Base-by-base conservation (phyloP, 2,797 vertebrate genomes). In the Triplophysa bombifrons region DNA sequence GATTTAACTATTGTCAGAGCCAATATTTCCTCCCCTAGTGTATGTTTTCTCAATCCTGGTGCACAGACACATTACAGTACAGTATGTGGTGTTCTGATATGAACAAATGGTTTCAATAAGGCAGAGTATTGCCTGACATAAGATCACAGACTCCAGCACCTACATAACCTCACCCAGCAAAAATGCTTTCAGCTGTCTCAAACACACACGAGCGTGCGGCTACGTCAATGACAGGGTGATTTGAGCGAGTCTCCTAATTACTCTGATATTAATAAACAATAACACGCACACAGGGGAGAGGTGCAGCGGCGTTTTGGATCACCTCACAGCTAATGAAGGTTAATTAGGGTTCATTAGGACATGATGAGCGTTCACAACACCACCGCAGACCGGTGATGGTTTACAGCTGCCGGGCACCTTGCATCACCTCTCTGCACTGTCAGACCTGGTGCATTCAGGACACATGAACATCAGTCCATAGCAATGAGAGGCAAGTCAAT, bases 321-420 rank as follows among this genome's bases (percentile, higher is more conserved):
- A 85, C 78, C 81, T 84, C 78, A 51, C 64, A 60, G 83, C 85
- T 88, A 88, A 90, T 88, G 87, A 88, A 90, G 88, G 86, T 90
- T 90, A 88, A 90, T 90, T 85, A 88, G 83, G 81, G 85, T 87
- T 86, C 84, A 86, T 85, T 85, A 83, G 81, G 84, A 85, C 82
- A 85, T 84, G 80, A 83, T 82, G 80, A 75, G 83, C 25, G 78
- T 75, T 80, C 60, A 51, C 73, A 85, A 80, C 87, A 84, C 69
- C 73, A 69, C 67, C 77, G 78, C 65, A 79, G 76, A 46, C 69
- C 76, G 61, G 17, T 58, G 63, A 12, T 51, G 53, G 27, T 72
- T 68, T 22, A 70, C 44, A 51, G 69, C 78, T 55, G 56, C 81
- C 48, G 75, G 76, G 64, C 82, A 34, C 30, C 63, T 68, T 46